Evolutionary conservation across 2,888 invertebrate genomes (phyloP), one percentile per base, ranked within the genome.

Genomic region (Epiblema foenella): DNA sequence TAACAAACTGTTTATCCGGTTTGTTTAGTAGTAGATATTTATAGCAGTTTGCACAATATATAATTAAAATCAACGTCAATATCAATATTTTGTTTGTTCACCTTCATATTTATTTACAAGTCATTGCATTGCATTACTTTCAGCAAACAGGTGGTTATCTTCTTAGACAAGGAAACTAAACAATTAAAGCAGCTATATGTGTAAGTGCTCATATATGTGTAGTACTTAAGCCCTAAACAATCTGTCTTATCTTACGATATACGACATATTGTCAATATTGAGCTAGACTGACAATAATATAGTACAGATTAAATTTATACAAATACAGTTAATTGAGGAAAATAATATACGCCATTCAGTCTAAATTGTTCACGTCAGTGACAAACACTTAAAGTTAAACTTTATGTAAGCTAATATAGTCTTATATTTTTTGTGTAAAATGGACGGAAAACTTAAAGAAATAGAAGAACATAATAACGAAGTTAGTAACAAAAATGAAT

Each of bases 191-290:
- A 66, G 46, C 59, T 37, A 64, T 69, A 67, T 67, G 54, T 62
- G 10, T 51, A 39, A 62, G 56, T 62, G 56, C 33, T 49, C 54
- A 60, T 42, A 52, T 37, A 60, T 49, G 67, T 68, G 42, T 18
- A 49, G 24, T 54, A 17, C 39, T 68, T 54, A 62, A 68, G 42
- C 42, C 33, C 20, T 56, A 33, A 62, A 56, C 56, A 57, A 67
- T 62, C 49, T 59, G 75, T 79, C 72, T 74, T 86, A 88, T 86
- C 84, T 81, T 79, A 78, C 75, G 67, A 77, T 73, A 42, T 59
- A 60, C 68, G 59, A 17, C 56, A 72, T 72, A 76, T 76, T 73
- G 75, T 78, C 77, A 73, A 74, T 75, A 75, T 74, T 74, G 58
- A 67, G 58, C 46, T 69, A 68, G 29, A 62, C 69, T 60, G 66